These are phyloP conservation scores for Leptocoma aspasia DNA, from an alignment of 2,113 vertebrate genomes.

Conservation along the genomic window DNA sequence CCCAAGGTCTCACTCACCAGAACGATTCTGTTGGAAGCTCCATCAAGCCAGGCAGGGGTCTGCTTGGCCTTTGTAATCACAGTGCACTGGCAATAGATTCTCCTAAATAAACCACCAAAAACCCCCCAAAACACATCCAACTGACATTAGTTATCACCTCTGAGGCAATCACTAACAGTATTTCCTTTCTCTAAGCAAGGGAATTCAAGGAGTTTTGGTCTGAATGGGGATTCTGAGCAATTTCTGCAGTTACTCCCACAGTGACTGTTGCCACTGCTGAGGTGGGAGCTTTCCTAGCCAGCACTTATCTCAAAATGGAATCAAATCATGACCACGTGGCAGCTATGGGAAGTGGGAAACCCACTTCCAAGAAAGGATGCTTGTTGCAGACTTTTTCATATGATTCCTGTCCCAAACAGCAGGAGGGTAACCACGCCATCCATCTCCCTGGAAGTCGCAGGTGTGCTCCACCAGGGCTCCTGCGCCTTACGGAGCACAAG, in stretches of 20 bases:
- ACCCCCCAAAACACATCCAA: background rate
- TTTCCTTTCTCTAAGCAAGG: background rate
- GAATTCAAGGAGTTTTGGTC: background rate
- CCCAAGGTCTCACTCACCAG: background rate
- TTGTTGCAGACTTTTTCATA: background rate
- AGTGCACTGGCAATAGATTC: background rate
- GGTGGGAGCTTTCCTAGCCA: background rate
- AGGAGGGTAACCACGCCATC: background rate
- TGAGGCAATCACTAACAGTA: background rate
- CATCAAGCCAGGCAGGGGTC: background rate
- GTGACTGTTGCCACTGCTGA: rapidly evolving
- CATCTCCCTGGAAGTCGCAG: background rate
- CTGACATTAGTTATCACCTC: background rate
- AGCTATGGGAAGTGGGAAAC: background rate
- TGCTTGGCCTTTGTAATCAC: background rate
- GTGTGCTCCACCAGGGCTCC: background rate
- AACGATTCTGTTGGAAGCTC: rapidly evolving
- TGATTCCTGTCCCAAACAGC: background rate
- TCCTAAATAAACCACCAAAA: background rate
- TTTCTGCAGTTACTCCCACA: rapidly evolving
- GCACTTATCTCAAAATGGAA: background rate
- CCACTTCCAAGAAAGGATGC: background rate
- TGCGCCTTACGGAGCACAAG: background rate
- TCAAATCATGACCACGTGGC: rapidly evolving
- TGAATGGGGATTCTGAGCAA: background rate